Percentiles rank a stretch among this genome's conserved stretches.
These are phyloP conservation scores for Hydropsyche betteni DNA, from an alignment of 2,888 invertebrate species.

Conservation along the genomic window DNA sequence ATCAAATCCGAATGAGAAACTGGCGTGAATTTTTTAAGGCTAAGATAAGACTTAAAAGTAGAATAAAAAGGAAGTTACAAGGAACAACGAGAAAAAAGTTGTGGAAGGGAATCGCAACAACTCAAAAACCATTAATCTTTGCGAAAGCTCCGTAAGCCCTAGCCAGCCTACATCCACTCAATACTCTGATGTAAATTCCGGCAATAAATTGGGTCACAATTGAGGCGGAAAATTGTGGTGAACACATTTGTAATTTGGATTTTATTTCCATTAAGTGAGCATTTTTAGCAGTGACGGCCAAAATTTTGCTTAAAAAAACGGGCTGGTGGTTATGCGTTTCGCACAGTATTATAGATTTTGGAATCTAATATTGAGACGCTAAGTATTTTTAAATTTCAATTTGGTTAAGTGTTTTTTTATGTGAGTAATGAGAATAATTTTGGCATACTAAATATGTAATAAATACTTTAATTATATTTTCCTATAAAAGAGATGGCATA, in stretches of 20 bases:
- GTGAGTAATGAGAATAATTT: no score
- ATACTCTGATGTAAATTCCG: constrained; percentile 13
- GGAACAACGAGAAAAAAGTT: background rate
- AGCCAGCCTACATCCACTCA: constrained; percentile 22
- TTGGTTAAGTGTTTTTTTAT: no score
- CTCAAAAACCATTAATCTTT: constrained; percentile 31
- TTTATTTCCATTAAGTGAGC: constrained; percentile 17
- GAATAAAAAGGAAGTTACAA: background rate
- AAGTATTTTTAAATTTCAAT: no score
- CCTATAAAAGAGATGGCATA: no score
- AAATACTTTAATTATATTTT: no score
- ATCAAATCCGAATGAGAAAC: background rate
- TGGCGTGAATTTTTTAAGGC: background rate
- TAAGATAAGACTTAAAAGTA: background rate
- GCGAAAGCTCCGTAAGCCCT: constrained; percentile 3
- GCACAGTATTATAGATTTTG: no score
- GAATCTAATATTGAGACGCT: no score
- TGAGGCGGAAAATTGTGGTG: constrained; percentile 27
- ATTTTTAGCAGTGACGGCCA: no score
- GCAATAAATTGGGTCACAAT: constrained; percentile 15
- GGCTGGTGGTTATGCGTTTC: no score
- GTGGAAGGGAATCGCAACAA: constrained; percentile 18
- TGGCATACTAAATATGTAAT: no score
- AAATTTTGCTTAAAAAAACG: no score
- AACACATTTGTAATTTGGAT: constrained; percentile 30